Evolutionary conservation across 2,888 invertebrate species (phyloP).

Genomic region (Galeopsomyia nigrocyanea): DNA sequence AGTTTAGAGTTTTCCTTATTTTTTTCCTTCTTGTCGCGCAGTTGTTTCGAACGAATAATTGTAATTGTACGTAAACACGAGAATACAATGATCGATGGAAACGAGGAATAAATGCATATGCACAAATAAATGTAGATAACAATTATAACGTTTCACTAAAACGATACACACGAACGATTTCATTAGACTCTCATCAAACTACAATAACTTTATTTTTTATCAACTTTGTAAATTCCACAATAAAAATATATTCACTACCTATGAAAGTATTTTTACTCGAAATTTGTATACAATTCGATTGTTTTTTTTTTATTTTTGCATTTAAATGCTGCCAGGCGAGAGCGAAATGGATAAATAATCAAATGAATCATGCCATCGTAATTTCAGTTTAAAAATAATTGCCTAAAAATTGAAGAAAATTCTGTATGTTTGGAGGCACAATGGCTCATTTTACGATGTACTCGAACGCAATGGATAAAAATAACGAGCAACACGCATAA

Average conservation of each 20-base stretch:
- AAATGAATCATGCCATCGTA: not conserved
- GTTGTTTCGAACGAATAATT: no score
- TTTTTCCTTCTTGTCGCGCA: no score
- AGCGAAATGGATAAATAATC: not conserved
- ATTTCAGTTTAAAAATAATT: constrained; percentile 14
- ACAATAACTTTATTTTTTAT: not conserved
- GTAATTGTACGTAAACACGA: no score
- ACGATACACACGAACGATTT: not conserved
- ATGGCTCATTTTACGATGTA: constrained; percentile 3
- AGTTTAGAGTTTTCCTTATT: no score
- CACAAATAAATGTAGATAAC: not conserved
- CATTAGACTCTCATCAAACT: constrained; percentile 11
- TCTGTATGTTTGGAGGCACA: constrained; percentile 20
- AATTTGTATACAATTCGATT: constrained; percentile 12
- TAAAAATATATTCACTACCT: constrained; percentile 29
- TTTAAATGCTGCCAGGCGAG: not conserved
- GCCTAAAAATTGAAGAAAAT: constrained; percentile 10
- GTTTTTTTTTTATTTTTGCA: not conserved
- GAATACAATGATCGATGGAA: constrained; percentile 20
- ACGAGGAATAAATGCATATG: constrained; percentile 11
- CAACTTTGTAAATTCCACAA: constrained; percentile 14
- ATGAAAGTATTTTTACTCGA: constrained; percentile 1
- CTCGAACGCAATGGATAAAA: not conserved
- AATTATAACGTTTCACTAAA: constrained; percentile 4
- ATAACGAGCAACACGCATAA: constrained; percentile 1